Percentiles rank a stretch among this genome's conserved stretches.
Evolutionary conservation across 2,888 invertebrate species (phyloP).

Genomic region (Exocentrus adspersus): DNA sequence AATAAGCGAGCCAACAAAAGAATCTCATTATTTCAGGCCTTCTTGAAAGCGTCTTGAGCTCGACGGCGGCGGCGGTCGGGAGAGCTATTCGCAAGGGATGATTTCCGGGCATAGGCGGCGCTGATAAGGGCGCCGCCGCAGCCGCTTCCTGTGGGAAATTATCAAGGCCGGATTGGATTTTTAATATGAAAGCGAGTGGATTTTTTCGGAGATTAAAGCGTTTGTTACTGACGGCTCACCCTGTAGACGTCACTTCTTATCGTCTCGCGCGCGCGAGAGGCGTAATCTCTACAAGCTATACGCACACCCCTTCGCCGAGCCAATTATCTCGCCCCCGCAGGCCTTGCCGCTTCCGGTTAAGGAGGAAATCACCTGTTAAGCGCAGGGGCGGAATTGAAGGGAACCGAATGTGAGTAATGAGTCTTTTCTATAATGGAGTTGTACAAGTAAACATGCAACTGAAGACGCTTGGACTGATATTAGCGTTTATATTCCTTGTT

Average conservation of each 20-base stretch:
- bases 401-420: too few species aligned
- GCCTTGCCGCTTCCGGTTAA: not conserved
- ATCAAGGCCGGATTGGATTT: not conserved
- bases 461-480: too few species aligned
- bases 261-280: not conserved
- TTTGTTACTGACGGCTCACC: too few species aligned
- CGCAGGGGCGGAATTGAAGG: not conserved
- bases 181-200: not conserved
- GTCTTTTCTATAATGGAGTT: too few species aligned
- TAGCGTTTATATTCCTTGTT: too few species aligned
- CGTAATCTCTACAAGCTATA: not conserved
- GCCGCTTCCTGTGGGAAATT: constrained; percentile 14
- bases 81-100: constrained; percentile 12
- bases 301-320: not conserved
- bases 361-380: constrained; percentile 36
- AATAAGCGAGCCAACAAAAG: constrained; percentile 19
- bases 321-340: not conserved
- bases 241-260: too few species aligned
- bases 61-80: not conserved
- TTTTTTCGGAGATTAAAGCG: too few species aligned
- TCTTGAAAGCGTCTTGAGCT: constrained; percentile 10
- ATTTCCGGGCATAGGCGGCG: constrained; percentile 1
- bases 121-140: not conserved
- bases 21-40: constrained; percentile 16
- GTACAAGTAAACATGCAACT: too few species aligned